These are phyloP conservation scores for Paratrypauchen microcephalus DNA, from an alignment of 2,797 vertebrate species.

Conservation along the genomic window DNA sequence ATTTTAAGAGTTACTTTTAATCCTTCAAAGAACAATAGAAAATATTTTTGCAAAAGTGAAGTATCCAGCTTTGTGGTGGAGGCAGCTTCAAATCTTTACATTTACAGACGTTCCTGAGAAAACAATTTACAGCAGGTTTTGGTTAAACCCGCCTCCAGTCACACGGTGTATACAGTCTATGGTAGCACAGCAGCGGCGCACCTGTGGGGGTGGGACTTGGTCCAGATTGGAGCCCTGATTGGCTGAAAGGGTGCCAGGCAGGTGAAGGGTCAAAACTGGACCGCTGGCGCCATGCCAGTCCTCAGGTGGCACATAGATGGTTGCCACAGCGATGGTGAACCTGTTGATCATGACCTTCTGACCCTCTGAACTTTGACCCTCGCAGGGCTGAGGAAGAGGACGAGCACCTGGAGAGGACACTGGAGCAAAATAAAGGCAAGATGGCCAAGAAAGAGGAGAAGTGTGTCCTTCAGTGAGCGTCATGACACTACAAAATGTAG, in stretches of 20 bases:
- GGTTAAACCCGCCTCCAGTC: too few species aligned
- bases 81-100: slow-evolving; percentile 8
- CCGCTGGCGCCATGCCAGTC: slow-evolving; percentile 43
- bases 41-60: neutral
- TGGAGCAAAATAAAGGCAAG: slow-evolving; percentile 99
- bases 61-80: neutral
- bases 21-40: neutral
- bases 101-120: slow-evolving; percentile 7
- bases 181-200: slow-evolving; percentile 14
- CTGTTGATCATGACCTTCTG: slow-evolving; percentile 37
- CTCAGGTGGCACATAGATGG: slow-evolving; percentile 31
- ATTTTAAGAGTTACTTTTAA: slow-evolving; percentile 64
- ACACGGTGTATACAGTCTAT: too few species aligned
- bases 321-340: slow-evolving; percentile 30
- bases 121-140: slow-evolving; percentile 3
- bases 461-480: slow-evolving; percentile 89
- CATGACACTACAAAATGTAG: slow-evolving; percentile 57
- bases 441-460: slow-evolving; percentile 99
- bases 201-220: slow-evolving; percentile 39
- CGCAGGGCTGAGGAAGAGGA: slow-evolving; percentile 96
- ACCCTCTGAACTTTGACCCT: slow-evolving; percentile 64
- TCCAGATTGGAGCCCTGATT: slow-evolving; percentile 34
- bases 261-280: slow-evolving; percentile 51
- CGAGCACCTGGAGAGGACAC: slow-evolving; percentile 96
- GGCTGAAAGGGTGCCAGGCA: slow-evolving; percentile 27